Evolutionary conservation across 1,140 invertebrate genomes (phyloP), one percentile per base, ranked within the genome.

Genomic region (Holotrichia oblita): DNA sequence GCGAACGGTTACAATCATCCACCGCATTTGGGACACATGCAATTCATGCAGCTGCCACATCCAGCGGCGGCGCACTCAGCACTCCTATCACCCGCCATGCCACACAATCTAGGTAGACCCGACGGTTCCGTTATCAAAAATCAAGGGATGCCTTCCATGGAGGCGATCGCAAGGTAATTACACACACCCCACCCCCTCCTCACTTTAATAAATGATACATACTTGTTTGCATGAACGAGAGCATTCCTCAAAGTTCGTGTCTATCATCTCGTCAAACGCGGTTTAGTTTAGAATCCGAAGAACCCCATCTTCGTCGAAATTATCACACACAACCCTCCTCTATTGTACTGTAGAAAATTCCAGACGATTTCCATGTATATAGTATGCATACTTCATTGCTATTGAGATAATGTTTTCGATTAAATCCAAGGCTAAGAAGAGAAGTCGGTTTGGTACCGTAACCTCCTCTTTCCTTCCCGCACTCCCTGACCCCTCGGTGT

Each of bases 1-100:
- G 94, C 96, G 42, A 98, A 98, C 86, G 97, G 96, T 42, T 98
- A 98, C 90, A 97, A 97, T 89, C 96, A 96, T 81, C 95, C 95
- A 77, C 96, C 96, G 64, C 96, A 96, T 81, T 93, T 96, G 85
- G 94, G 94, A 84, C 95, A 96, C 82, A 96, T 97, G 93, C 94
- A 94, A 85, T 95, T 95, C 87, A 95, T 95, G 94, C 94, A 94
- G 87, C 90, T 93, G 84, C 94, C 92, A 84, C 94, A 94, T 87
- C 92, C 92, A 83, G 91, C 91, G 85, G 91, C 91, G 85, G 89
- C 90, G 64, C 91, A 93, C 88, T 93, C 93, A 72, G 94, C 95
- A 40, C 92, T 96, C 77, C 91, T 96, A 88, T 95, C 94, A 55
- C 94, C 94, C 4, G 95, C 94, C n/a, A 94, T 96, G 90, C 94